These are phyloP conservation scores for Hirtodrosophila cameraria DNA, from an alignment of 2,888 invertebrate species.

Conservation along the genomic window DNA sequence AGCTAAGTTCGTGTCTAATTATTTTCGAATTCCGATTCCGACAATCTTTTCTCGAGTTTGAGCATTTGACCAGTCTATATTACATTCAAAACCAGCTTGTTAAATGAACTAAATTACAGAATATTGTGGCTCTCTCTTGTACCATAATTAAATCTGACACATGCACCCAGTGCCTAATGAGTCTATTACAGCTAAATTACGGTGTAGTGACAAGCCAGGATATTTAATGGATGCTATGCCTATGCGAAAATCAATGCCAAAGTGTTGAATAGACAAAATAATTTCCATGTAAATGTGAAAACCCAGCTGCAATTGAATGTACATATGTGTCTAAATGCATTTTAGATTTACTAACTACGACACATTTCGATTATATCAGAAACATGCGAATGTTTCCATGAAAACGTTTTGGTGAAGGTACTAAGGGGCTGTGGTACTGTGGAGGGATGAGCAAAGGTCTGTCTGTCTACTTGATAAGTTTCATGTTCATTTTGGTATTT, in stretches of 20 bases:
- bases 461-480: constrained; percentile 39
- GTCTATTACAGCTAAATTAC: constrained; percentile 58
- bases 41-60: background rate
- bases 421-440: background rate
- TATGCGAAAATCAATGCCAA: constrained; percentile 36
- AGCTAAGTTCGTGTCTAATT: too few relatives aligned
- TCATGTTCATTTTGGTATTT: constrained; percentile 66
- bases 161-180: constrained; percentile 45
- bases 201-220: constrained; percentile 35
- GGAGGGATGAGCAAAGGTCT: background rate
- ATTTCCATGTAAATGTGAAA: constrained; percentile 51
- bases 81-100: too few relatives aligned
- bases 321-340: constrained; percentile 53
- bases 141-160: constrained; percentile 52
- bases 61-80: too few relatives aligned
- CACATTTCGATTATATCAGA: constrained; percentile 66
- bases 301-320: constrained; percentile 8
- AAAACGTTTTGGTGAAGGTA: constrained; percentile 8
- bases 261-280: constrained; percentile 66
- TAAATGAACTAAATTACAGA: constrained; percentile 32
- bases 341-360: constrained; percentile 67
- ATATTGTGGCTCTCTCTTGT: constrained; percentile 1
- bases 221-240: constrained; percentile 27
- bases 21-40: background rate
- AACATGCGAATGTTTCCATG: constrained; percentile 12